Base-by-base conservation (phyloP, 2,797 vertebrate genomes). In the Bovichtus diacanthus region DNA sequence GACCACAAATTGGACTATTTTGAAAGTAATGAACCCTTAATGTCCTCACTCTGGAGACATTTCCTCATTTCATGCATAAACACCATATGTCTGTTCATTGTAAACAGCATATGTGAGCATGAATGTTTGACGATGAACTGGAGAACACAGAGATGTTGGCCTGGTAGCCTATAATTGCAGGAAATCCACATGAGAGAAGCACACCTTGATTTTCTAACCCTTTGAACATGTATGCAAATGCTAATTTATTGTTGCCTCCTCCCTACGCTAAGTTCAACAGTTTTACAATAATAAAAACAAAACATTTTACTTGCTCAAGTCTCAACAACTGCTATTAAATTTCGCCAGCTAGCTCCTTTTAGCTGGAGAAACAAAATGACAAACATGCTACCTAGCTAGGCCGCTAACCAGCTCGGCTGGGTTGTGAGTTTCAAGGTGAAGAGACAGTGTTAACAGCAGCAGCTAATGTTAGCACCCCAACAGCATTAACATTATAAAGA, bases 51-150 rank as follows among this genome's bases (percentile, higher is more conserved):
- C 67, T 27, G 44, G 64, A 73, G 63, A 56, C 43, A 53, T 74
- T 18, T 61, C 65, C n/a, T 47, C 64, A 56, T 77, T 80, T 59
- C 46, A 58, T 69, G 44, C 46, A 62, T 81, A 79, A 86, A 80
- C 70, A 83, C 64, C 61, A 63, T 62, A 23, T 64, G 59, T 63
- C 60, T 60, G 31, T 55, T 73, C 27, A 50, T 23, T 65, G 63
- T 78, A 72, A 81, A 74, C 74, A 84, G 31, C 53, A 72, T 71
- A 62, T 82, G 83, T 41, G 54, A 75, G 51, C 47, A 65, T 56
- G 64, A 64, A 58, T 66, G 60, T 75, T 68, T 64, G 46, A 71
- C 9, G 16, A 55, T 70, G 70, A 77, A 54, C 46, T 7, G 46
- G n/a, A 67, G 38, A 58, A 54, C 27, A 41, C 23, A 46, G 47